Percentiles rank a stretch among this genome's conserved stretches.
Conservation (phyloP, 1,140 invertebrate species). For the Drosophila erecta region DNA sequence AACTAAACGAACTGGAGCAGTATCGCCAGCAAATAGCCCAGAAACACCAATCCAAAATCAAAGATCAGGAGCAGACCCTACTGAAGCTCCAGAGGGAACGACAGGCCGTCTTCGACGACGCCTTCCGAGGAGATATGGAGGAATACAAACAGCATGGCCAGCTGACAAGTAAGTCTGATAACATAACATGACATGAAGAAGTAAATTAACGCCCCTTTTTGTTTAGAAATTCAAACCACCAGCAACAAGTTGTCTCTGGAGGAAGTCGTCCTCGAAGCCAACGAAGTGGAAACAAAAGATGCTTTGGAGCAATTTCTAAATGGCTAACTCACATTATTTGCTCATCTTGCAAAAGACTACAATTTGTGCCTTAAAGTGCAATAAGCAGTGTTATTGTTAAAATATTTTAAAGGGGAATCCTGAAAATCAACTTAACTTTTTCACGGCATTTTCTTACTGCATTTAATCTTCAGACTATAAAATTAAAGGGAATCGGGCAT, state of each 20-base stretch:
- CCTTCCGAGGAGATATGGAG: constrained; percentile 88
- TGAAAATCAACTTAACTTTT: background rate
- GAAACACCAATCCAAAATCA: constrained; percentile 87
- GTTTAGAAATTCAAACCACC: constrained; percentile 54
- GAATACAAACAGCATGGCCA: constrained; percentile 88
- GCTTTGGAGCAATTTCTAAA: constrained; percentile 87
- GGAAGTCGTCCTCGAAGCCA: constrained; percentile 86
- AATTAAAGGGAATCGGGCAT: background rate
- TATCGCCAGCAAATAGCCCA: constrained; percentile 86
- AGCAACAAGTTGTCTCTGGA: constrained; percentile 84
- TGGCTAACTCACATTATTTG: constrained; percentile 54
- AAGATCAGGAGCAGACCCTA: constrained; percentile 86
- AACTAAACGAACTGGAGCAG: constrained; percentile 82
- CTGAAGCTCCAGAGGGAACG: constrained; percentile 87
- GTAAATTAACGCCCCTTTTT: background rate
- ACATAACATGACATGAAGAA: too few species aligned
- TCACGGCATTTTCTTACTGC: background rate
- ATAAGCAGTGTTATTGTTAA: constrained; percentile 30
- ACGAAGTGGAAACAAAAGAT: constrained; percentile 83
- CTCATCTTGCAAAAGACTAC: background rate
- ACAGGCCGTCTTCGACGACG: constrained; percentile 88
- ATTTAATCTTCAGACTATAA: background rate
- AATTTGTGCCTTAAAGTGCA: constrained; percentile 47
- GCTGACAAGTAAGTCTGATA: constrained; percentile 86
- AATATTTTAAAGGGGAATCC: constrained; percentile 5